Evolutionary conservation across 2,888 invertebrate species (phyloP).

Genomic region (Sepioteuthis lessoniana): DNA sequence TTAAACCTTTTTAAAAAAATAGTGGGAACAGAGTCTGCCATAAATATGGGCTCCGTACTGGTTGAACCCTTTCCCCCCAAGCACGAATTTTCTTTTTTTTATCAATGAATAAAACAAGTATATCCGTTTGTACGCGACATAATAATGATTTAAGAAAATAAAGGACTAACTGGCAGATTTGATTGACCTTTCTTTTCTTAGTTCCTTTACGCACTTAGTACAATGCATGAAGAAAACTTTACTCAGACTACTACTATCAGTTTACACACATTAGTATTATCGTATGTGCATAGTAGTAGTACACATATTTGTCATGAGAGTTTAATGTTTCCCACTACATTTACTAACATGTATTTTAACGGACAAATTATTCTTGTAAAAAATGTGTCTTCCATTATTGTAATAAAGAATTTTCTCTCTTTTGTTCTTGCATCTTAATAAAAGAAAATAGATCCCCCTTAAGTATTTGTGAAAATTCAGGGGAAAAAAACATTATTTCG

Average conservation of each 20-base stretch:
- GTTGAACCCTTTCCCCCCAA: conserved; percentile 14
- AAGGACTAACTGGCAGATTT: not conserved
- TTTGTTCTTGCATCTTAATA: no score
- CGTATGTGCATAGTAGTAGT: not conserved
- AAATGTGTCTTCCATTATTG: no score
- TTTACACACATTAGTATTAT: not conserved
- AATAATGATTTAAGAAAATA: not conserved
- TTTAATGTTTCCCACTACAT: not conserved
- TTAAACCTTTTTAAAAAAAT: not conserved
- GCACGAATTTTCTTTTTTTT: not conserved
- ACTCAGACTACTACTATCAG: not conserved
- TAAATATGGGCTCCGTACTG: not conserved
- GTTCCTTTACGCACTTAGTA: not conserved
- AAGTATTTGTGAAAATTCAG: no score
- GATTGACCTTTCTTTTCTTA: not conserved
- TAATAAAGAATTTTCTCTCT: no score
- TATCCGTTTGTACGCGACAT: not conserved
- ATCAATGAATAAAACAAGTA: not conserved
- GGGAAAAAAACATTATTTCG: no score
- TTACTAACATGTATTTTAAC: not conserved
- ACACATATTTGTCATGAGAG: not conserved
- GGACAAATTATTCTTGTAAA: not conserved
- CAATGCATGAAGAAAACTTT: not conserved
- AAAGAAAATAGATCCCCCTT: no score
- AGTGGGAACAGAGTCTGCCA: not conserved